A percentile compares a stretch with the other conserved stretches of the same genome.
Evolutionary conservation across 2,113 vertebrate species (phyloP).

Genomic region (Turnix velox): DNA sequence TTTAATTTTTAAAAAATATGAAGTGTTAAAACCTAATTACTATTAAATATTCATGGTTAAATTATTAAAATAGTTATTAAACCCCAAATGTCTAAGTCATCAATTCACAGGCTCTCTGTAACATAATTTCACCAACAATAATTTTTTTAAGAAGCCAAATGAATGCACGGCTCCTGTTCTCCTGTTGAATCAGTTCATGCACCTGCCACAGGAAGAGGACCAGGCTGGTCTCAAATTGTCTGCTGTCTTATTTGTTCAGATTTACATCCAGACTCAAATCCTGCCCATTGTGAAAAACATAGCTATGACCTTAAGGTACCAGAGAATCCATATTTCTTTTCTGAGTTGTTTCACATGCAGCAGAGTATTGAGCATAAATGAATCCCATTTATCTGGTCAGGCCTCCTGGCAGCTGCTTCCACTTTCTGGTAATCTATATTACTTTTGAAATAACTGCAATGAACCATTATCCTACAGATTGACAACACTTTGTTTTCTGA

Average conservation of each 20-base stretch:
- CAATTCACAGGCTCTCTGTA: background rate
- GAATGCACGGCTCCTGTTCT: background rate
- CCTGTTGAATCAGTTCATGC: background rate
- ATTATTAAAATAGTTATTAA: conserved; percentile 61
- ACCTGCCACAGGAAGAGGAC: background rate
- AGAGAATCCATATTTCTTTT: background rate
- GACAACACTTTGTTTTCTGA: conserved; percentile 29
- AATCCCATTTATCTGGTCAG: conserved; percentile 17
- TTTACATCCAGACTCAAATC: background rate
- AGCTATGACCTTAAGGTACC: background rate
- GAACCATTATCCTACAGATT: conserved; percentile 5
- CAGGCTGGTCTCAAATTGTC: background rate
- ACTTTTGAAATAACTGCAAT: conserved; percentile 16
- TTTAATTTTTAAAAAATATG: conserved; percentile 63
- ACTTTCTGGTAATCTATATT: conserved; percentile 18
- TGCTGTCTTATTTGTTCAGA: background rate
- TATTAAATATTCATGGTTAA: conserved; percentile 68
- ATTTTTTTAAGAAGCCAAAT: background rate
- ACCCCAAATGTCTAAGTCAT: background rate
- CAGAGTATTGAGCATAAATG: background rate
- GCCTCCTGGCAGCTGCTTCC: conserved; percentile 9
- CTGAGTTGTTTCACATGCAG: background rate
- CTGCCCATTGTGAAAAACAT: background rate
- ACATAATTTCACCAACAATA: background rate
- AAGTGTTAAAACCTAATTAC: conserved; percentile 44